Evolutionary conservation across 2,888 invertebrate genomes (phyloP), one percentile per base, ranked within the genome.

Genomic region (Volucella zonaria): DNA sequence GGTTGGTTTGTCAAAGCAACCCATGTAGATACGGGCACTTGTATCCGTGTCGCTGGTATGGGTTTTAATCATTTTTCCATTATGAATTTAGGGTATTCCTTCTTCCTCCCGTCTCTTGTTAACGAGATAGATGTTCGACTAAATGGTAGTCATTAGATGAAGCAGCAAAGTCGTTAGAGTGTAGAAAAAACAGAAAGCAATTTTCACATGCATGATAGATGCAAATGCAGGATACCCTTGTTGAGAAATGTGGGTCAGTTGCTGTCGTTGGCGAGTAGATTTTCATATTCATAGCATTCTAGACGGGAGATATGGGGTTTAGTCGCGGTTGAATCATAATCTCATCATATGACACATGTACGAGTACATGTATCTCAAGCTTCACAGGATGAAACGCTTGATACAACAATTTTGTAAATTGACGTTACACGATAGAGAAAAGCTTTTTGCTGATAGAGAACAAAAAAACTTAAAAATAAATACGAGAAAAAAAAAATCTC

Each of bases 101-200:
- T 8, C 54, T 11, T 12, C n/a, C 23, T 59, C 61, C 11, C 18
- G 14, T 12, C 8, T 14, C 11, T 23, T 23, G 31, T 40, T 9
- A 51, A 66, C 11, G 51, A 51, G 40, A 43, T 43, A 73, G 45
- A n/a, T 47, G 73, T 56, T 56, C 49, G 70, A 51, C 15, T 71
- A 64, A 78, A 78, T 78, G 70, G 18, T 64, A 71, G 70, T 78
- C 78, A 78, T 78, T 78, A 78, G 51, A 42, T 38, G 62, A 71
- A 51, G 47, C 56, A 61, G 45, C 64, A 11, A 59, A 45, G 12
- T 23, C 31, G 31, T 62, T 54, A 45, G 49, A 45, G 47, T 58
- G 3, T 3, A 23, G 43, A 15, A 38, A 43, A 42, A 23, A 18
- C 3, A n/a, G n/a, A 31, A 31, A 31, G 6, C 31, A 31, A 31